These are phyloP conservation scores for Dryomyza anilis DNA, from an alignment of 2,888 invertebrate species.

Conservation along the genomic window DNA sequence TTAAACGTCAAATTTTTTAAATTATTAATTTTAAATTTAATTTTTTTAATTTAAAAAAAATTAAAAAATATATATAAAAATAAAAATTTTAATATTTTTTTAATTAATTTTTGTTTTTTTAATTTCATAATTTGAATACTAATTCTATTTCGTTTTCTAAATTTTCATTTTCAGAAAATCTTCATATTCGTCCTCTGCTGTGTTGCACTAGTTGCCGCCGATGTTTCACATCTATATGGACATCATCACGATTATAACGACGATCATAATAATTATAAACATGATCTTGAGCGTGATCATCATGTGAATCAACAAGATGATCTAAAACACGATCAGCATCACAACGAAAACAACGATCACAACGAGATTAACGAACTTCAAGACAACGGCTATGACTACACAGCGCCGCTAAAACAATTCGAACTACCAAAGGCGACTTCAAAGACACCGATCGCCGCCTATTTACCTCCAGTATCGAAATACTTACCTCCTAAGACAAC, in stretches of 20 bases:
- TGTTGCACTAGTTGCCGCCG: constrained; percentile 41
- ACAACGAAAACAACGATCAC: constrained; percentile 17
- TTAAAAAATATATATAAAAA: too few relatives aligned
- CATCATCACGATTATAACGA: constrained; percentile 38
- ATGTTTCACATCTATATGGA: constrained; percentile 48
- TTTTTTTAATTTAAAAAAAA: too few relatives aligned
- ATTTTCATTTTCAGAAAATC: constrained; percentile 38
- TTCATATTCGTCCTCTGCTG: constrained; percentile 40
- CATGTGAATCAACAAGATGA: too few relatives aligned
- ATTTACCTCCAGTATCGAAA: constrained; percentile 19
- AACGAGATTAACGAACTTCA: background rate
- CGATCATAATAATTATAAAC: constrained; percentile 37
- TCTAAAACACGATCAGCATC: constrained; percentile 31
- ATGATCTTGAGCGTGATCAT: constrained; percentile 37
- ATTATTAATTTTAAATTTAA: too few relatives aligned
- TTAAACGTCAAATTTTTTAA: too few relatives aligned
- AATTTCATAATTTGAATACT: background rate
- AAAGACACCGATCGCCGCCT: background rate
- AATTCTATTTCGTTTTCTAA: constrained; percentile 12
- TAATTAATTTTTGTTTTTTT: background rate
- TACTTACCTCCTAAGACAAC: constrained; percentile 29
- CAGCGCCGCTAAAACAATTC: constrained; percentile 43
- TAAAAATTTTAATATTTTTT: background rate
- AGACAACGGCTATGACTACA: constrained; percentile 46
- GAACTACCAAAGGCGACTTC: too few relatives aligned